phyloP scores from a whole-genome alignment of 1,140 invertebrate species.

The Drosophila obscura region DNA sequence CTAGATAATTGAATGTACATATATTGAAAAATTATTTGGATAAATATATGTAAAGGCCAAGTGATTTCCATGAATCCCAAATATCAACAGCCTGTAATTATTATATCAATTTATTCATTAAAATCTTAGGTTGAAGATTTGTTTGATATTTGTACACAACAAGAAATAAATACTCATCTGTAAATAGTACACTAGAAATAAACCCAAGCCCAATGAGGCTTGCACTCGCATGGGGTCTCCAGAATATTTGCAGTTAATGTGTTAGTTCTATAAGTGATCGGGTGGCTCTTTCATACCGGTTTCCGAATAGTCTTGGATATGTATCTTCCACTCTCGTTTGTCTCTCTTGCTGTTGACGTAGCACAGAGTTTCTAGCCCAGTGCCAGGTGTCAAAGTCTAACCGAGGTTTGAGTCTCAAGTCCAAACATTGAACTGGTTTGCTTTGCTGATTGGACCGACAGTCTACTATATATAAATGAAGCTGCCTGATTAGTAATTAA shows the following conservation, averaged over 20 bases:
- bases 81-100: no score
- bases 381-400: conserved; percentile 39
- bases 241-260: conserved; percentile 7
- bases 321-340: not conserved
- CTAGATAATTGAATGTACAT: no score
- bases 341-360: conserved; percentile 5
- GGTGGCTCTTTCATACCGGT: conserved; percentile 21
- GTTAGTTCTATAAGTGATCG: not conserved
- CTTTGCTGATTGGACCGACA: conserved; percentile 11
- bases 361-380: conserved; percentile 26
- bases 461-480: conserved; percentile 4
- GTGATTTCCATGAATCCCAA: no score
- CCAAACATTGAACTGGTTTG: conserved; percentile 36
- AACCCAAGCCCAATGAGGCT: not conserved
- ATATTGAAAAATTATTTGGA: not conserved
- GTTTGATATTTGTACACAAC: no score
- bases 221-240: not conserved
- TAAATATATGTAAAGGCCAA: no score
- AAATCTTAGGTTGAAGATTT: no score
- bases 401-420: conserved; percentile 29
- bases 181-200: not conserved
- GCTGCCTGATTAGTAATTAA: conserved; percentile 27
- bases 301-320: not conserved
- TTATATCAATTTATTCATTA: no score
- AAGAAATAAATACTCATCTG: no score